Evolutionary conservation across 2,797 vertebrate genomes (phyloP).

Genomic region (Gymnopithys bicolor): DNA sequence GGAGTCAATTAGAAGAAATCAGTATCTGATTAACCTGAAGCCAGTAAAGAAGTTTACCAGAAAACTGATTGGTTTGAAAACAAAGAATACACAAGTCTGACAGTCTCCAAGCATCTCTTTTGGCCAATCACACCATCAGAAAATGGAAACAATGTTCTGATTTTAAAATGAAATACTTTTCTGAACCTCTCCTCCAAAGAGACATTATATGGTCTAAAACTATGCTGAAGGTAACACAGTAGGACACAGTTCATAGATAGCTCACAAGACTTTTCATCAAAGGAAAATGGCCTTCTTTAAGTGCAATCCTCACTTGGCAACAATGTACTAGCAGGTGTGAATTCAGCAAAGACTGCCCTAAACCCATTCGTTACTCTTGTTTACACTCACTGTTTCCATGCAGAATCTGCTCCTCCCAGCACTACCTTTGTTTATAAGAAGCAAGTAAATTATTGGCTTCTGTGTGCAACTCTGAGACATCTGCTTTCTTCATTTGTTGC

Average conservation of each 20-base stretch:
- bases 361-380: neutral
- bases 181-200: conserved; percentile 4
- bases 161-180: neutral
- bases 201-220: neutral
- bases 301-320: neutral
- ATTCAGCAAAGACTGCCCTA: neutral
- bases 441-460: neutral
- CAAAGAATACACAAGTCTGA: neutral
- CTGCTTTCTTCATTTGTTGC: conserved; percentile 49
- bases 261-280: neutral
- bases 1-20: neutral
- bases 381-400: neutral
- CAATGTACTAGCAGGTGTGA: neutral
- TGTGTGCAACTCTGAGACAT: conserved; percentile 25
- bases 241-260: conserved; percentile 1
- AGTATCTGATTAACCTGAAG: neutral
- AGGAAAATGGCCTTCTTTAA: neutral
- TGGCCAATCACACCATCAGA: neutral
- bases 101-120: neutral
- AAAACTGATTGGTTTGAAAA: neutral
- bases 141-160: neutral
- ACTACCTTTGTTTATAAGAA: neutral
- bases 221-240: conserved; percentile 19
- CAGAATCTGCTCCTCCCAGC: neutral
- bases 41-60: neutral